Evolutionary conservation across 2,113 vertebrate species (phyloP).

Genomic region (Oriolus oriolus): DNA sequence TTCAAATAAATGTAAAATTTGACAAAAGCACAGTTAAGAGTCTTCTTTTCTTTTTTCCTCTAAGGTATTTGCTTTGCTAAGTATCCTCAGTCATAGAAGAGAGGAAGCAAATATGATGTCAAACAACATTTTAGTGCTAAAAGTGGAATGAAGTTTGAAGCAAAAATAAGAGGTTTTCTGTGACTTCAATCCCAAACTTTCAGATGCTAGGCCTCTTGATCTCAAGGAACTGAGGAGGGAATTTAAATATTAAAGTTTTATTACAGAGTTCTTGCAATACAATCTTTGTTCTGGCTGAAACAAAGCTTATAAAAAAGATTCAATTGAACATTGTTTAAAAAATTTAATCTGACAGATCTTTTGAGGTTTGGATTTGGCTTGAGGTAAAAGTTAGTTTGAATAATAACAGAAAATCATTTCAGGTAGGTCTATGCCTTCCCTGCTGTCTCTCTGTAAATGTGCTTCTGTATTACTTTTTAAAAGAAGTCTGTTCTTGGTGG

Average conservation of each 20-base stretch:
- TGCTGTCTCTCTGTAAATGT: background rate
- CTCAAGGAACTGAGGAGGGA: background rate
- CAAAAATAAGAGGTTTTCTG: background rate
- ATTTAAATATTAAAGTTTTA: background rate
- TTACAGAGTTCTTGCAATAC: background rate
- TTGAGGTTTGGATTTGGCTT: background rate
- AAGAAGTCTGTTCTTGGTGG: background rate
- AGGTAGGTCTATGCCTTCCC: background rate
- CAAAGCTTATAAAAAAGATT: background rate
- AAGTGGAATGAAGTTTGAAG: background rate
- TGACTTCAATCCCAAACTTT: background rate
- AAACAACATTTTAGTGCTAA: background rate
- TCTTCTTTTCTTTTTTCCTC: fast-evolving
- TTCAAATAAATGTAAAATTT: background rate
- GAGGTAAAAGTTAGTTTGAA: background rate
- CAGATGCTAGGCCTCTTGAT: background rate
- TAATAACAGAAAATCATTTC: background rate
- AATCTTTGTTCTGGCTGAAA: background rate
- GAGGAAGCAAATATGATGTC: background rate
- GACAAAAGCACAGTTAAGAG: background rate
- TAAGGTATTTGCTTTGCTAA: background rate
- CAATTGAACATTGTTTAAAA: background rate
- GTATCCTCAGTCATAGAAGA: background rate
- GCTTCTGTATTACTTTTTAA: background rate
- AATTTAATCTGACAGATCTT: background rate